A percentile compares a stretch with the other conserved stretches of the same genome.
Evolutionary conservation across 2,113 vertebrate genomes (phyloP).

Genomic region (Microcebus ravelobensis): DNA sequence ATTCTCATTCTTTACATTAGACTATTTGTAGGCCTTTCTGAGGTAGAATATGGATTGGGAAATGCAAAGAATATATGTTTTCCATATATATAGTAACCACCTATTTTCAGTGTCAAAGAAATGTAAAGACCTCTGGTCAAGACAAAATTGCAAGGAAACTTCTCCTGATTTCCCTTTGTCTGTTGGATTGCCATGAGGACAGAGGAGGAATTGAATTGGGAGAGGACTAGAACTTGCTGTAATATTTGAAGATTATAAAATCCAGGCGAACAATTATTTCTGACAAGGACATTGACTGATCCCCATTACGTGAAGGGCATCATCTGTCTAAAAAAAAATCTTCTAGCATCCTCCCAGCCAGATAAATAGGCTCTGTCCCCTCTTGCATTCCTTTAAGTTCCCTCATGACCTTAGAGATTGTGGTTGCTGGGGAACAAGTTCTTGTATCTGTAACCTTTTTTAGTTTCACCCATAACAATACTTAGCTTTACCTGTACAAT

Average conservation of each 20-base stretch:
- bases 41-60: background rate
- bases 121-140: background rate
- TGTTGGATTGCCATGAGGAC: background rate
- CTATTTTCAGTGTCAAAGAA: conserved; percentile 22
- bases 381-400: background rate
- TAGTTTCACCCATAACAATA: background rate
- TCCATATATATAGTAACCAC: background rate
- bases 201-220: background rate
- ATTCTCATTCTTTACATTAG: background rate
- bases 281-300: background rate
- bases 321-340: background rate
- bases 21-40: background rate
- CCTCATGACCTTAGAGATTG: background rate
- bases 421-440: background rate
- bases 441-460: background rate
- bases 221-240: background rate
- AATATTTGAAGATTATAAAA: background rate
- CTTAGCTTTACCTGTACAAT: background rate
- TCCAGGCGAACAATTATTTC: background rate
- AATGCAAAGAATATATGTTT: background rate
- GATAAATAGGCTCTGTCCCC: background rate
- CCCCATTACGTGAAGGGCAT: background rate
- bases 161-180: background rate
- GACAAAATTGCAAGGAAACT: background rate
- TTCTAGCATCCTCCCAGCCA: background rate